Percentiles rank a stretch among this genome's conserved stretches.
phyloP scores from a whole-genome alignment of 2,888 invertebrate species.

The Epirrhoe tristata region DNA sequence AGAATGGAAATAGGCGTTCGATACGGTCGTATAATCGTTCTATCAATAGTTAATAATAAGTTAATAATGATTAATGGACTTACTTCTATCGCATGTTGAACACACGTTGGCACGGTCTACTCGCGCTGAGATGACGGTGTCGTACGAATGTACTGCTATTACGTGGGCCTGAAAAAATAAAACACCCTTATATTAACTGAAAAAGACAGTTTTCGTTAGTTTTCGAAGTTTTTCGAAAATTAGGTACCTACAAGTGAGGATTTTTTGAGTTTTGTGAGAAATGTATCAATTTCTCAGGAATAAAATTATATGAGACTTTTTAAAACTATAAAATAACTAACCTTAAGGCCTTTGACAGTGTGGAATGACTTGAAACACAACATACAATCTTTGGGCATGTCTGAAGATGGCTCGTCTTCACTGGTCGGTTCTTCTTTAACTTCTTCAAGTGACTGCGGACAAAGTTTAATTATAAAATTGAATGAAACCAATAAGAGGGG shows the following conservation, averaged over 20 bases:
- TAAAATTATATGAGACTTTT: too few species aligned
- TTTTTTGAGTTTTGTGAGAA: too few species aligned
- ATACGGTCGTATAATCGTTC: too few species aligned
- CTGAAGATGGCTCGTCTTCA: conserved; percentile 57
- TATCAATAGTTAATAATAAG: too few species aligned
- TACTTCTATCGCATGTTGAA: conserved; percentile 68
- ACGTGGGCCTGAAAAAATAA: conserved; percentile 72
- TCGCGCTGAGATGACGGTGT: conserved; percentile 48
- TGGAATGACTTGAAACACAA: conserved; percentile 68
- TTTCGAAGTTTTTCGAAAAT: too few species aligned
- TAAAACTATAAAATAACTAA: conserved; percentile 38
- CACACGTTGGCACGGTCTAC: conserved; percentile 55
- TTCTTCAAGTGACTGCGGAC: conserved; percentile 47
- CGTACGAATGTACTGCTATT: conserved; percentile 76
- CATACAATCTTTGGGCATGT: conserved; percentile 70
- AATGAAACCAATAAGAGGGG: too few species aligned
- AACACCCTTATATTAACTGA: neutral
- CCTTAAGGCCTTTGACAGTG: conserved; percentile 74
- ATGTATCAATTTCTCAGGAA: too few species aligned
- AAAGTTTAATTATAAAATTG: neutral
- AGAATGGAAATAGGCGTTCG: too few species aligned
- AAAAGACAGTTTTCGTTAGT: too few species aligned
- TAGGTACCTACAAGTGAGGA: too few species aligned
- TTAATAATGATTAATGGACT: too few species aligned
- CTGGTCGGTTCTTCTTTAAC: conserved; percentile 69